Conservation (phyloP, 2,113 vertebrate species). For the Herpetotheres cachinnans region DNA sequence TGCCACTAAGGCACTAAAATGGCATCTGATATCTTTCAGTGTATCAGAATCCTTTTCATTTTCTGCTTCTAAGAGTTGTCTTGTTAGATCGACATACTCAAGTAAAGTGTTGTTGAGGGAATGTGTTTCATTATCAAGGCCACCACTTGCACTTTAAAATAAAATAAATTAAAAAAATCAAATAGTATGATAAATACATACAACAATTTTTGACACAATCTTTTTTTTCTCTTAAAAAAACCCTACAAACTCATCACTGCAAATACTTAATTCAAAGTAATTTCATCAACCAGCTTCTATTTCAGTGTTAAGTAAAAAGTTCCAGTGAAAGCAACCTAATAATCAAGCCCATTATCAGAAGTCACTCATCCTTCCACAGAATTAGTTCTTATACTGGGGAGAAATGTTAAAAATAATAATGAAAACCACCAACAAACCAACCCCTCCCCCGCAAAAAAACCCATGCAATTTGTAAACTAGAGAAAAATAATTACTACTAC, state of each 20-base stretch:
- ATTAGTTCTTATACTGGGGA: not conserved
- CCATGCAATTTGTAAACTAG: not conserved
- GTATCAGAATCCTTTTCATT: slow-evolving; percentile 99
- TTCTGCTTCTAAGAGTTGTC: slow-evolving; percentile 96
- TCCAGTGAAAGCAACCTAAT: not conserved
- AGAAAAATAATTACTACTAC: not conserved
- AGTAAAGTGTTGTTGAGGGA: slow-evolving; percentile 94
- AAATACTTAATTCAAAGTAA: not conserved
- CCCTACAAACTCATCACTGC: not conserved
- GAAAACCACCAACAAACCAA: not conserved
- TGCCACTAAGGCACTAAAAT: slow-evolving; percentile 99
- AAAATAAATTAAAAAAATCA: not conserved
- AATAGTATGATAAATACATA: not conserved
- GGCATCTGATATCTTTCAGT: slow-evolving; percentile 94
- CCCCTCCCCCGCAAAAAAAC: rapidly evolving
- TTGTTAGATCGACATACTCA: slow-evolving; percentile 96
- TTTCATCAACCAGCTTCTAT: not conserved
- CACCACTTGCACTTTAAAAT: slow-evolving; percentile 87
- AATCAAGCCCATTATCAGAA: not conserved
- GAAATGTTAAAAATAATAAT: not conserved
- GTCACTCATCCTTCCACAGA: not conserved
- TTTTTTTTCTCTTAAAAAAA: not conserved
- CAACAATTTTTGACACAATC: not conserved
- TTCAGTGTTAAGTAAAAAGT: not conserved
- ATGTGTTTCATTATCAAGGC: slow-evolving; percentile 95